A percentile compares a stretch with the other conserved stretches of the same genome.
Conservation (phyloP, 2,797 vertebrate genomes). For the Lagocephalus sceleratus region DNA sequence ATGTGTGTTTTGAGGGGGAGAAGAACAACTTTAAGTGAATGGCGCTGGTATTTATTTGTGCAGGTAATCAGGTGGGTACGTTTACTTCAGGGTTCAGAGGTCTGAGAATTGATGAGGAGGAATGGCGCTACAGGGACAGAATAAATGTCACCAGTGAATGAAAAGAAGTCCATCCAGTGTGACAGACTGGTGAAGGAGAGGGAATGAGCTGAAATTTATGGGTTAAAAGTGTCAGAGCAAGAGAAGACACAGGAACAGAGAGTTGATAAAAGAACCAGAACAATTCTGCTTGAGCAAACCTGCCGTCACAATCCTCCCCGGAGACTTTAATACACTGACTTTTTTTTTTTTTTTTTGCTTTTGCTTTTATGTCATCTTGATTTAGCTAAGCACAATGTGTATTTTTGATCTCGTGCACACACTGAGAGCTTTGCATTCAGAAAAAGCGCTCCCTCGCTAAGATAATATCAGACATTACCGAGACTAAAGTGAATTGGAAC, state of each 20-base stretch:
- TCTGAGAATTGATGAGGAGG: background rate
- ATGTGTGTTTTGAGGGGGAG: slow-evolving; percentile 44
- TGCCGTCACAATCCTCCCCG: too few species aligned
- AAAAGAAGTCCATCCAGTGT: background rate
- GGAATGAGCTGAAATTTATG: too few species aligned
- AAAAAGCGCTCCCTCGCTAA: slow-evolving; percentile 2
- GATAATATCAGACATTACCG: background rate
- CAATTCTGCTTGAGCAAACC: too few species aligned
- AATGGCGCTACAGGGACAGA: background rate
- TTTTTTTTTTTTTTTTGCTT: background rate
- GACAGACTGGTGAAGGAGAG: too few species aligned
- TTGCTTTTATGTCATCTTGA: slow-evolving; percentile 15
- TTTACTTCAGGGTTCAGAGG: slow-evolving; percentile 6
- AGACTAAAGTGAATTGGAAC: background rate
- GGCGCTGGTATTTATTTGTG: slow-evolving; percentile 13
- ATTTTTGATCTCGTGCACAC: slow-evolving; percentile 1
- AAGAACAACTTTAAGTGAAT: slow-evolving; percentile 10
- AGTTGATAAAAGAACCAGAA: too few species aligned
- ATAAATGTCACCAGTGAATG: background rate
- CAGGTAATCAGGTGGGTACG: slow-evolving; percentile 19
- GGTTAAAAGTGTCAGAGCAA: too few species aligned
- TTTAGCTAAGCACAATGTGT: background rate
- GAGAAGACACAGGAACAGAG: too few species aligned
- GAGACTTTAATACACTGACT: background rate
- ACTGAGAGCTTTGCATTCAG: slow-evolving; percentile 4